A percentile compares a stretch with the other conserved stretches of the same genome.
These are phyloP conservation scores for Sebastes trivittatus DNA, from an alignment of 2,797 vertebrate species.

Conservation along the genomic window DNA sequence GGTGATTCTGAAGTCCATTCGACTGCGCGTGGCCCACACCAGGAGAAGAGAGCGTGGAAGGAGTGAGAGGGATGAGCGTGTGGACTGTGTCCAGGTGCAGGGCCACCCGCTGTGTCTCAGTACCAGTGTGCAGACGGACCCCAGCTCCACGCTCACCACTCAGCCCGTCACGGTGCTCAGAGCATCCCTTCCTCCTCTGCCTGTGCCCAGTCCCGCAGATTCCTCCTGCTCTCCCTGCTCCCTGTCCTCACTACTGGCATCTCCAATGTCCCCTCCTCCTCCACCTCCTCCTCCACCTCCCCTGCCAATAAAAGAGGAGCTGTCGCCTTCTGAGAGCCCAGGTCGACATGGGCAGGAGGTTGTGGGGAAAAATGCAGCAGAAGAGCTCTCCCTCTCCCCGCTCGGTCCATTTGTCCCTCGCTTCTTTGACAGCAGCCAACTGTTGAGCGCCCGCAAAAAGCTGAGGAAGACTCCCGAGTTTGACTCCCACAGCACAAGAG, in stretches of 20 bases:
- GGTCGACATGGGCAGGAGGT: slow-evolving; percentile 47
- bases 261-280: slow-evolving; percentile 77
- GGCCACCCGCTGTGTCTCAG: slow-evolving; percentile 81
- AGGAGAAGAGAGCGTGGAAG: slow-evolving; percentile 74
- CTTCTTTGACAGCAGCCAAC: slow-evolving; percentile 95
- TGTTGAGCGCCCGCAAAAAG: slow-evolving; percentile 92
- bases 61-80: slow-evolving; percentile 69
- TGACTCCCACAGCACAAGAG: slow-evolving; percentile 89
- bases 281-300: slow-evolving; percentile 85
- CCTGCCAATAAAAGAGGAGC: slow-evolving; percentile 81
- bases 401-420: slow-evolving; percentile 86
- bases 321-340: slow-evolving; percentile 63
- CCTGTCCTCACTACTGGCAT: slow-evolving; percentile 73
- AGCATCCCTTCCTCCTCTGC: slow-evolving; percentile 69
- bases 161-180: slow-evolving; percentile 69
- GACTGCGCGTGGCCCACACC: slow-evolving; percentile 83
- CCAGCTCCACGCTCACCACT: slow-evolving; percentile 75
- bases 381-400: slow-evolving; percentile 75
- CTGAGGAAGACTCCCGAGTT: slow-evolving; percentile 91
- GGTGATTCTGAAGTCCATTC: slow-evolving; percentile 94
- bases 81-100: slow-evolving; percentile 41
- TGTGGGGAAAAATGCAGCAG: slow-evolving; percentile 62
- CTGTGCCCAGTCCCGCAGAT: slow-evolving; percentile 65
- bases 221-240: slow-evolving; percentile 79
- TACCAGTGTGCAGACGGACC: slow-evolving; percentile 83